A percentile compares a stretch with the other conserved stretches of the same genome.
phyloP scores from a whole-genome alignment of 1,140 invertebrate genomes.

The Nasonia giraulti region DNA sequence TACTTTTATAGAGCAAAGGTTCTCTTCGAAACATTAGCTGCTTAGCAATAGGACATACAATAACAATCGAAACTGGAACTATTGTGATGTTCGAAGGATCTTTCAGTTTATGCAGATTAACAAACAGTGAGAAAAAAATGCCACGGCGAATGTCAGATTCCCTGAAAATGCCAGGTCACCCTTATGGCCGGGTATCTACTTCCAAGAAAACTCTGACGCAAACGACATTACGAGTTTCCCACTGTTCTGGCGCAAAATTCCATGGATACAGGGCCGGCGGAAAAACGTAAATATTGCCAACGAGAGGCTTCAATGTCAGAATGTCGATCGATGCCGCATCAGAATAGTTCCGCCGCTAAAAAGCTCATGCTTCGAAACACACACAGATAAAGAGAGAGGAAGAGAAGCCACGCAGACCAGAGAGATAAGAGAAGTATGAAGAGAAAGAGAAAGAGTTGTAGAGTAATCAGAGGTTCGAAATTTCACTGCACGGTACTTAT shows the following conservation, averaged over 20 bases:
- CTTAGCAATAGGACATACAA: neutral
- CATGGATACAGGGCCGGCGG: neutral
- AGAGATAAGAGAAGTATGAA: neutral
- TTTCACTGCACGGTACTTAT: slow-evolving; percentile 17
- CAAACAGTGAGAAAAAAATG: neutral
- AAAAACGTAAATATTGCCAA: neutral
- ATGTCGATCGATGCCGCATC: neutral
- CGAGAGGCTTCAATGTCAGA: neutral
- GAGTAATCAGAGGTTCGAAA: neutral
- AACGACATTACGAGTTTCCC: neutral
- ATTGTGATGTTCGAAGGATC: no score
- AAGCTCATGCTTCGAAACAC: slow-evolving; percentile 4
- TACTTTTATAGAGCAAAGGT: neutral
- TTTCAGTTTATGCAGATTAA: no score
- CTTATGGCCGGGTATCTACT: no score
- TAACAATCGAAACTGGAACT: neutral
- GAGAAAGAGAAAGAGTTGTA: neutral
- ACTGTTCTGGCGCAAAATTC: neutral
- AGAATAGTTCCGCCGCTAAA: neutral
- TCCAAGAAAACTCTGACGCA: neutral
- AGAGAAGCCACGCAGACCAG: neutral
- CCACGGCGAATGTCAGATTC: neutral
- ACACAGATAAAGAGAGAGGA: neutral
- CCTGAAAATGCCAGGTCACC: no score
- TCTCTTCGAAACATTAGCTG: neutral